Conservation (phyloP, 1,140 invertebrate genomes). For the Pinna nobilis region DNA sequence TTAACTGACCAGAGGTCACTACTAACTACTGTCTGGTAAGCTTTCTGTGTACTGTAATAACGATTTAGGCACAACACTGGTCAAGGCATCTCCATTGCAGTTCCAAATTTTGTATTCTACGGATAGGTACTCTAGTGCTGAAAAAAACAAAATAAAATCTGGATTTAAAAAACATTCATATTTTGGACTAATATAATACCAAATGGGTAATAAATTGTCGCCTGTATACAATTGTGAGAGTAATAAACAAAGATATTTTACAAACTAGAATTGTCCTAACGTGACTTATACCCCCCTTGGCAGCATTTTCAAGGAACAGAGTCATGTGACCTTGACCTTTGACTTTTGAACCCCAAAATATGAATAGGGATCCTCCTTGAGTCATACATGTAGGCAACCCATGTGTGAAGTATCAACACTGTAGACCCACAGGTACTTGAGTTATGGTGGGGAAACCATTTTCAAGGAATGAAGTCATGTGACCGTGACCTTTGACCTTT, state of each 20-base stretch:
- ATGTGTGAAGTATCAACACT: too few relatives aligned
- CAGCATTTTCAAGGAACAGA: too few relatives aligned
- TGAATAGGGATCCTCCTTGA: too few relatives aligned
- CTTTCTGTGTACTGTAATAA: conserved; percentile 7
- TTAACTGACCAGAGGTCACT: neutral
- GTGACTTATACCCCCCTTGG: too few relatives aligned
- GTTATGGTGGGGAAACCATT: too few relatives aligned
- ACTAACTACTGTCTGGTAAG: neutral
- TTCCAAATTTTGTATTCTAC: conserved; percentile 70
- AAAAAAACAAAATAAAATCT: conserved; percentile 30
- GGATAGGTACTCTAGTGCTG: conserved; percentile 63
- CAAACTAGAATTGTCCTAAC: too few relatives aligned
- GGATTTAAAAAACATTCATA: neutral
- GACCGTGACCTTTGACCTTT: too few relatives aligned
- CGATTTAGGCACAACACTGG: conserved; percentile 39
- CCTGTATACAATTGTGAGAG: neutral
- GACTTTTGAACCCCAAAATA: too few relatives aligned
- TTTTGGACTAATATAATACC: neutral
- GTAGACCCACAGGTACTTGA: too few relatives aligned
- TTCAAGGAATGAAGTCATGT: too few relatives aligned
- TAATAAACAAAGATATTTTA: neutral
- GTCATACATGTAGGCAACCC: too few relatives aligned
- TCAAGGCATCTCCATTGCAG: conserved; percentile 62
- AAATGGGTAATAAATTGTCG: neutral
- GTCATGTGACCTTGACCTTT: too few relatives aligned